These are phyloP conservation scores for Sebastes iracundus DNA, from an alignment of 2,797 vertebrate genomes.

Conservation along the genomic window DNA sequence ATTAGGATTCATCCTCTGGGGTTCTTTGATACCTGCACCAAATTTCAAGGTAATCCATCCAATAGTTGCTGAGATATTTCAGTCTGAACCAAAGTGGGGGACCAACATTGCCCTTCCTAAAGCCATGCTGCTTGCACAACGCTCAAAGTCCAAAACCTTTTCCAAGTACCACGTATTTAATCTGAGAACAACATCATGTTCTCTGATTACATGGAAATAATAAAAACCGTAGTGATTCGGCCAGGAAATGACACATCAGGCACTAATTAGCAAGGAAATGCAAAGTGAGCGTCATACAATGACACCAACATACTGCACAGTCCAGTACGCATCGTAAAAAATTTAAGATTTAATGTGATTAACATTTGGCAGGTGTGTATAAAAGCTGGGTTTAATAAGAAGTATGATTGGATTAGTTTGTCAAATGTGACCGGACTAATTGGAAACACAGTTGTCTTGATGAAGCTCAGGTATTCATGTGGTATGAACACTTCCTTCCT, in stretches of 20 bases:
- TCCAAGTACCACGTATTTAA: not conserved
- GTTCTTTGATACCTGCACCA: not conserved
- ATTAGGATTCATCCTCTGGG: not conserved
- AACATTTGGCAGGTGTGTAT: slow-evolving; percentile 6
- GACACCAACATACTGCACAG: not conserved
- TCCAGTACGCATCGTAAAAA: not conserved
- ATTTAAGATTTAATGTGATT: not conserved
- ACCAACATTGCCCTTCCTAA: not conserved
- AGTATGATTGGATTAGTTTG: not conserved
- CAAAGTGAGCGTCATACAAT: not conserved
- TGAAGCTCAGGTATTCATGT: not conserved
- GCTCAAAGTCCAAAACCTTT: not conserved
- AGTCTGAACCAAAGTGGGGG: not conserved
- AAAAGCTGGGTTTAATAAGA: not conserved
- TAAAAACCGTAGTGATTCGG: not conserved
- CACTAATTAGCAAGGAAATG: slow-evolving; percentile 16
- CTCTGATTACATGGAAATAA: slow-evolving; percentile 23
- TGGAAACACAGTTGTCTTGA: not conserved
- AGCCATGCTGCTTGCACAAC: not conserved
- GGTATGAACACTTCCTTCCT: not conserved
- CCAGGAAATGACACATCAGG: slow-evolving; percentile 21
- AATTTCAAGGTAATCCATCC: not conserved
- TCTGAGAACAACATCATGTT: slow-evolving; percentile 6
- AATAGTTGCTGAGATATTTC: not conserved
- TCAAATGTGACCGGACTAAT: slow-evolving; percentile 9